These are phyloP conservation scores for Danio aesculapii DNA, from an alignment of 2,797 vertebrate species.

Conservation along the genomic window DNA sequence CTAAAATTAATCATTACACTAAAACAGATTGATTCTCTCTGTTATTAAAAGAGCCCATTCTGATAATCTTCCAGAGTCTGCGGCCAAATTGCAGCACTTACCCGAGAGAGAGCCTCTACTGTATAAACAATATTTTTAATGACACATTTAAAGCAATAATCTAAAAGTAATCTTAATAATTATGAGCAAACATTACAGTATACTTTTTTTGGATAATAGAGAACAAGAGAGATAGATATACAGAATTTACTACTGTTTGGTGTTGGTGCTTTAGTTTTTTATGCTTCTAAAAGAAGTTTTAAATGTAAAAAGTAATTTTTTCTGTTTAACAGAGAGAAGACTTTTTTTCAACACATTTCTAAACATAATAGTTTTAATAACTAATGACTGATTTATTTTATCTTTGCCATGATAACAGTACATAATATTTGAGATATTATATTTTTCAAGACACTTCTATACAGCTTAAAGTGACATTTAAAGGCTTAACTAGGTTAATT, in stretches of 20 bases:
- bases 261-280: not conserved
- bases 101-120: not conserved
- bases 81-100: constrained; percentile 29
- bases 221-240: no score
- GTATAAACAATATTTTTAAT: constrained; percentile 17
- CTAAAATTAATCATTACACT: constrained; percentile 29
- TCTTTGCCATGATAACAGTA: no score
- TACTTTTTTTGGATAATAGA: not conserved
- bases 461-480: no score
- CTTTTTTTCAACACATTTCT: no score
- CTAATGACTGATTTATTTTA: no score
- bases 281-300: not conserved
- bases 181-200: not conserved
- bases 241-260: not conserved
- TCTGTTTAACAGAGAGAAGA: no score
- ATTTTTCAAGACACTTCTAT: no score
- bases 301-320: no score
- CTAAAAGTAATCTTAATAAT: constrained; percentile 2
- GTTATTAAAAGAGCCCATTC: constrained; percentile 33
- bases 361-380: no score
- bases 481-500: no score
- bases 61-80: constrained; percentile 15
- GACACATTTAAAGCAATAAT: constrained; percentile 19
- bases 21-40: constrained; percentile 30
- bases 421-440: no score